Evolutionary conservation across 2,113 vertebrate species (phyloP).

Genomic region (Noturus placidus): DNA sequence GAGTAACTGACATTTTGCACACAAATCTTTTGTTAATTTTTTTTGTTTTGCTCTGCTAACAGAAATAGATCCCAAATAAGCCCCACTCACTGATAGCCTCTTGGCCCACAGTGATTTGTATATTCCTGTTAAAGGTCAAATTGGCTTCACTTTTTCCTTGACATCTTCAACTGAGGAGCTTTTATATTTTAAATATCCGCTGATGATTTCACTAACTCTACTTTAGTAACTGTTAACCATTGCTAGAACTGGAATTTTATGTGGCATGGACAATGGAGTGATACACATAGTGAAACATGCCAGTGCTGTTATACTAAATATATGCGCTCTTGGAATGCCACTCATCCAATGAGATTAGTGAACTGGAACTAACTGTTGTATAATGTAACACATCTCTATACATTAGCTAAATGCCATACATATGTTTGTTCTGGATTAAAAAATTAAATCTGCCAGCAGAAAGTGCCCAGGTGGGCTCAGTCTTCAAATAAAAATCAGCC

Average conservation of each 20-base stretch:
- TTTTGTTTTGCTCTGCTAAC: not conserved
- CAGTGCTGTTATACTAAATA: not conserved
- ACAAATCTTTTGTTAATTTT: not conserved
- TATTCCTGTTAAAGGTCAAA: not conserved
- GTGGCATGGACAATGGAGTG: not conserved
- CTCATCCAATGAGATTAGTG: constrained; percentile 4
- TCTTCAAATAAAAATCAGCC: constrained; percentile 15
- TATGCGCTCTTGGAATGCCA: not conserved
- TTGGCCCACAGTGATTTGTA: not conserved
- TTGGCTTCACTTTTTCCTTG: not conserved
- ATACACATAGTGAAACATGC: not conserved
- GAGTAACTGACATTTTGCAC: not conserved
- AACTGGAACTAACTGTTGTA: not conserved
- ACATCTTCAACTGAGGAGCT: not conserved
- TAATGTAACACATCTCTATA: not conserved
- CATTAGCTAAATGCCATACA: not conserved
- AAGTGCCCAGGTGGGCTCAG: not conserved
- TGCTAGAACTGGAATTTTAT: not conserved
- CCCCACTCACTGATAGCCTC: not conserved
- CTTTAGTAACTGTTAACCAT: not conserved
- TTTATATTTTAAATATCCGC: not conserved
- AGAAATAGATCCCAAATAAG: not conserved
- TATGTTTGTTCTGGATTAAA: constrained; percentile 5
- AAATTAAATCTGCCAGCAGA: not conserved
- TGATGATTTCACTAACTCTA: not conserved